Base-by-base conservation (phyloP, 2,888 invertebrate genomes). In the Pseudanteris insignis region DNA sequence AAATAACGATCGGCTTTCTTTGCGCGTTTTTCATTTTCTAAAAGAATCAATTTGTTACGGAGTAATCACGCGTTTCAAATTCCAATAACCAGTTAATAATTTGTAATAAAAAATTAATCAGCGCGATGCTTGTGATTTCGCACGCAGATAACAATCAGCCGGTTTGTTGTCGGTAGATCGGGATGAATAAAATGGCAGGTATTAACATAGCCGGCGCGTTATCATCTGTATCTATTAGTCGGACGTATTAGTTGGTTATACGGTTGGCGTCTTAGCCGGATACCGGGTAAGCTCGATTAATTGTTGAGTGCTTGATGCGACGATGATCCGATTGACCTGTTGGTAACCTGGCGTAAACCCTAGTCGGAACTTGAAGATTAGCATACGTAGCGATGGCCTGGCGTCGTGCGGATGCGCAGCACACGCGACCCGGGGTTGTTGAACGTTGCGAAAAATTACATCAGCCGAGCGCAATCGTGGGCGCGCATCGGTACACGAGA, bases 361-460 rank as follows among this genome's bases (percentile, higher is more conserved):
- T 6, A 46, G 37, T 38, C 46, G 34, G 38, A 51, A 51, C 40
- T 51, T 59, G 14, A 32, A 24, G 1, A 53, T 59, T 53, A 59
- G 30, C 53, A 59, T 59, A 51, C 46, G 46, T 34, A 41, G 59
- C 38, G 59, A 59, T 51, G 40, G 34, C 5, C 12, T 40, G 44
- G 26, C 48, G n/a, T 33, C 51, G 47, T 62, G 54, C 47, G 55
- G 50, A 46, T 46, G 51, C 58, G 44, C 44, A 43, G 37, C 41
- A 28, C 50, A 41, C 41, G 41, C 50, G 50, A 38, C 24, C 18
- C 36, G 50, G 44, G 62, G 62, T 57, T 62, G 55, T 57, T 57
- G 62, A 57, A 62, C 62, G 62, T 29, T 12, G 33, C 32, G n/a
- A 54, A 61, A 62, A 57, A 40, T 57, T 40, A 40, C 41, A 29